Percentiles rank a stretch among this genome's conserved stretches.
phyloP scores from a whole-genome alignment of 2,797 vertebrate species.

The Phataginus tricuspis region DNA sequence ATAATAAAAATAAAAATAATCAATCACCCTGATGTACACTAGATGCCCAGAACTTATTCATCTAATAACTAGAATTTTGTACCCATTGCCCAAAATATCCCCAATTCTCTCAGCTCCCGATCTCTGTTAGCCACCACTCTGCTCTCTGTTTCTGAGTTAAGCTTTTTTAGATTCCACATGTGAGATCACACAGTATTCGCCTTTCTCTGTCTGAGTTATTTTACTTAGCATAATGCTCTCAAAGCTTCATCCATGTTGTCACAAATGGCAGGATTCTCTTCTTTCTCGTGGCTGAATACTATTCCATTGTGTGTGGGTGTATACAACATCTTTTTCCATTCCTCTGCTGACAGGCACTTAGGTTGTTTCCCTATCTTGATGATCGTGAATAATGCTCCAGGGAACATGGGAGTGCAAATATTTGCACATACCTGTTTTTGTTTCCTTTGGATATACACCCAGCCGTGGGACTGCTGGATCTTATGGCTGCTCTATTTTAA shows the following conservation, averaged over 20 bases:
- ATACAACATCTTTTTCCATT: background rate
- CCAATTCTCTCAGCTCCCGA: background rate
- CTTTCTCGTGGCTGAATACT: background rate
- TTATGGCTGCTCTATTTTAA: background rate
- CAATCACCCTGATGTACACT: background rate
- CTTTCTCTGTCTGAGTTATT: background rate
- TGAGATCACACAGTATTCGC: background rate
- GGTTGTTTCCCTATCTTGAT: background rate
- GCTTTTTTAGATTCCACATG: background rate
- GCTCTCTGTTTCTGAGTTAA: background rate
- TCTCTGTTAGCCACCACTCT: background rate
- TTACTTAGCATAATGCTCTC: background rate
- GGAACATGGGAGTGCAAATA: background rate
- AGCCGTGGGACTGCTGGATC: background rate
- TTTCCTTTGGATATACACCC: background rate
- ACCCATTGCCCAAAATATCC: background rate
- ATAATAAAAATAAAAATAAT: too few relatives aligned
- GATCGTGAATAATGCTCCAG: background rate
- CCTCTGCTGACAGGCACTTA: background rate
- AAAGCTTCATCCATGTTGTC: background rate
- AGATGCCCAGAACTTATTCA: background rate
- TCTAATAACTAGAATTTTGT: background rate
- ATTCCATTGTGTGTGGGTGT: background rate
- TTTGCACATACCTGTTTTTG: background rate
- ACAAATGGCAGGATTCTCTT: background rate